Base-by-base conservation (phyloP, 2,888 invertebrate species). In the Pristionchus mayeri region DNA sequence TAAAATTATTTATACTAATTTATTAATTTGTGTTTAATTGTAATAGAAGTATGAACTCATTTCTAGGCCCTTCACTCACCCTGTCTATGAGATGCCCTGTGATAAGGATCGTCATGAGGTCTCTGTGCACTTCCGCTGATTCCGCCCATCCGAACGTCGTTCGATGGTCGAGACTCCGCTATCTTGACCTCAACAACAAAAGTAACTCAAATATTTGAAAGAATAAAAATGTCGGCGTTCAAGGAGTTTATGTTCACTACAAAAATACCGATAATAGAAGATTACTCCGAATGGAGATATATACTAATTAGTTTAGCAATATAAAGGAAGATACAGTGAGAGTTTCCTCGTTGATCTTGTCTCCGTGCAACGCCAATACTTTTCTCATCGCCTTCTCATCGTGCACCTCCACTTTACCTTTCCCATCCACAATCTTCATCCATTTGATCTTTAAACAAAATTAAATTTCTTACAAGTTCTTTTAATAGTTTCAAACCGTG, bases 131-230 rank as follows among this genome's bases (percentile, higher is more conserved):
- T 44, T 27, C 75, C 75, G 34, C 54, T 40, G 54, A 79, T 75
- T 48, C 75, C 75, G n/a, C 54, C 40, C 79, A 52, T 79, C 54
- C 79, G 50, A 34, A 79, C 79, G 40, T 79, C 79, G 21, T 50
- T 52, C 3, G 37, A 37, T 2, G 79, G 52, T 0, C 54, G 50
- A 50, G 21, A 21, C 16, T 24, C 54, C 21, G n/a, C 30, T 54
- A 24, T 37, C n/a, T 50, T 37, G 18, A 79, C 50, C 79, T 79
- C 0, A 48, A 30, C n/a, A 27, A 50, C n/a, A 30, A 13, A 6
- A 11, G 11, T 9, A 4, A 34, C 40, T 24, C 2, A 7, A 37
- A 48, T n/a, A 40, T 75, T 40, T n/a, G n/a, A 16, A 16, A 21
- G 16, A 40, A 24, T 27, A 27, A 18, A 57, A 16, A n/a, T 80